These are phyloP conservation scores for Struthio camelus DNA, from an alignment of 2,113 vertebrate species.

Conservation along the genomic window DNA sequence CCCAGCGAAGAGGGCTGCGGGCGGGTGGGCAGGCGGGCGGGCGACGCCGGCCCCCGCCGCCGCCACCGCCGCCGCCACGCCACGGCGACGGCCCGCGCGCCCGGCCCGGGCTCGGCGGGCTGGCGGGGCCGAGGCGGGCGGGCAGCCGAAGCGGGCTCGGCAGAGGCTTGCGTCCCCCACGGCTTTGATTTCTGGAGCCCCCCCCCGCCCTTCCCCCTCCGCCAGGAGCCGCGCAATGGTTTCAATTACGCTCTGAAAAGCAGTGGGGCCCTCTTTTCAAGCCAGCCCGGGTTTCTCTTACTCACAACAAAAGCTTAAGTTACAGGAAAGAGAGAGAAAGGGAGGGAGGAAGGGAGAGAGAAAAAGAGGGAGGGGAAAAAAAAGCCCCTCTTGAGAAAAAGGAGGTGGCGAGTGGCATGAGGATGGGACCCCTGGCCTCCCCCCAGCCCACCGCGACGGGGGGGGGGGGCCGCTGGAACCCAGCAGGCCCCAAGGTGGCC, in stretches of 20 bases:
- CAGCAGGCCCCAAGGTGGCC: too few relatives aligned
- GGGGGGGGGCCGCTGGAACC: too few relatives aligned
- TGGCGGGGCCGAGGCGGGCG: not conserved
- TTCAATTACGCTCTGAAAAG: conserved; percentile 82
- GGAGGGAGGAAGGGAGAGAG: conserved; percentile 48
- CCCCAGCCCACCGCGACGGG: too few relatives aligned
- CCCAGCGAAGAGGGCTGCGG: too few relatives aligned
- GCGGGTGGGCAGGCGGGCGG: too few relatives aligned
- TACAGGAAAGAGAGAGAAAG: conserved; percentile 75
- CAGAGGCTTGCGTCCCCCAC: conserved; percentile 49
- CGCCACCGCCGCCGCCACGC: too few relatives aligned
- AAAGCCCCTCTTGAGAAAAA: not conserved
- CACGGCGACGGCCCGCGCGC: not conserved
- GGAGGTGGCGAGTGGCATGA: not conserved
- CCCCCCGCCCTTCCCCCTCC: conserved; percentile 52
- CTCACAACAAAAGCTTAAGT: conserved; percentile 79
- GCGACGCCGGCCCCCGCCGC: too few relatives aligned
- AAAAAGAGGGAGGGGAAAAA: not conserved
- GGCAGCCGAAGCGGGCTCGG: conserved; percentile 44
- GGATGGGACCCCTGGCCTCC: not conserved
- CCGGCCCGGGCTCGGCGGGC: not conserved
- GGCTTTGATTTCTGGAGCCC: conserved; percentile 71
- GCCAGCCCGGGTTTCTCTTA: conserved; percentile 68
- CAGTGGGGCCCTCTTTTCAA: conserved; percentile 77
- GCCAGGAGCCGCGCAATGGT: conserved; percentile 71